A percentile compares a stretch with the other conserved stretches of the same genome.
These are phyloP conservation scores for Falco concolor DNA, from an alignment of 2,797 vertebrate genomes.

Conservation along the genomic window DNA sequence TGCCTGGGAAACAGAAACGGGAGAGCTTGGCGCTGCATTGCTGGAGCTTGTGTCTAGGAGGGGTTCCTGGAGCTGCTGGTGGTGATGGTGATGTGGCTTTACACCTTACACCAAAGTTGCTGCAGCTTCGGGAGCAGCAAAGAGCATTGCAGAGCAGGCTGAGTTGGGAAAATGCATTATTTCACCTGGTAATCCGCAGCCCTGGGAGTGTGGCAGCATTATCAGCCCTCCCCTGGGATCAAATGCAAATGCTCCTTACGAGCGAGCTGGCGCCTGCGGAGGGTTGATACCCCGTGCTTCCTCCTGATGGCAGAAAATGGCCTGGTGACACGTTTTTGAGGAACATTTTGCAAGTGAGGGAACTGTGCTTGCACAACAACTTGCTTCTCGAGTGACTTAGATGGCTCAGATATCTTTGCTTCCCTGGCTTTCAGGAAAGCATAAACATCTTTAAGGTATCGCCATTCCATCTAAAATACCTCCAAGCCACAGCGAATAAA, in stretches of 20 bases:
- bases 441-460: slow-evolving; percentile 33
- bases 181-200: background rate
- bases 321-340: background rate
- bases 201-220: rapidly evolving
- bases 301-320: background rate
- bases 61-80: background rate
- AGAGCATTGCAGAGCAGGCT: rapidly evolving
- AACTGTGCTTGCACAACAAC: slow-evolving; percentile 14
- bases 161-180: background rate
- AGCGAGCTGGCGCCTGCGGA: rapidly evolving
- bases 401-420: slow-evolving; percentile 50
- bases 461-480: slow-evolving; percentile 51
- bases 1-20: background rate
- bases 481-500: background rate
- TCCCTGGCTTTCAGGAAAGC: slow-evolving; percentile 30
- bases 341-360: background rate
- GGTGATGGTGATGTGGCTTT: background rate
- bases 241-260: background rate
- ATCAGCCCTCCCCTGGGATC: background rate
- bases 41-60: background rate
- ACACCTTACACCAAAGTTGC: background rate
- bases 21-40: background rate
- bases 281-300: background rate
- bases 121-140: background rate
- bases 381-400: slow-evolving; percentile 10